Evolutionary conservation across 2,888 invertebrate species (phyloP).

Genomic region (Apeira syringaria): DNA sequence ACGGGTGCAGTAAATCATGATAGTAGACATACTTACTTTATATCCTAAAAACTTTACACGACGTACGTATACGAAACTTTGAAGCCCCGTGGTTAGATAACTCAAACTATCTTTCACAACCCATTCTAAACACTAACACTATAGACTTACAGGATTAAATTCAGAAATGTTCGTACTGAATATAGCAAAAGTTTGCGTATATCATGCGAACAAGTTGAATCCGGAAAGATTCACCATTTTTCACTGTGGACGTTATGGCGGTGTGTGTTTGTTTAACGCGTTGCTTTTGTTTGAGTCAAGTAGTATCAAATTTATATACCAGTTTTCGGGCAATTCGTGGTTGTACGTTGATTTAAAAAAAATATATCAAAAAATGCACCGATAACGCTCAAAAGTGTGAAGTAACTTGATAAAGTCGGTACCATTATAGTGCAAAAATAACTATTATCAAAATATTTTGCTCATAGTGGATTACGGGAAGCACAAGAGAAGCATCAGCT

Average conservation of each 20-base stretch:
- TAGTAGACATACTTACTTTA: slow-evolving; percentile 2
- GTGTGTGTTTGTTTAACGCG: slow-evolving; percentile 2
- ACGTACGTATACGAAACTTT: neutral
- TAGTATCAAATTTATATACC: too few species aligned
- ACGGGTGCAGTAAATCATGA: neutral
- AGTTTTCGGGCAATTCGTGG: too few species aligned
- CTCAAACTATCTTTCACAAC: neutral
- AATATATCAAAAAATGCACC: too few species aligned
- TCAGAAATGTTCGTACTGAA: neutral
- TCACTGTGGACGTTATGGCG: slow-evolving; percentile 11
- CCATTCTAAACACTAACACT: neutral
- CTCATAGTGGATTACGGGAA: too few species aligned
- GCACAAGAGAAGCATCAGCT: too few species aligned
- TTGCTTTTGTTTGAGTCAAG: too few species aligned
- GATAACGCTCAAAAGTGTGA: too few species aligned
- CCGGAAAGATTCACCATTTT: slow-evolving; percentile 21
- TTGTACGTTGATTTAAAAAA: too few species aligned
- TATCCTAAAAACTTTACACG: neutral
- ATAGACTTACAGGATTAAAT: slow-evolving; percentile 8
- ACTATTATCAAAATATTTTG: too few species aligned
- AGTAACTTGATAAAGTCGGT: too few species aligned
- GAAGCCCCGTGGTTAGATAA: neutral
- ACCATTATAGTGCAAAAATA: too few species aligned
- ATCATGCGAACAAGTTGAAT: slow-evolving; percentile 11
- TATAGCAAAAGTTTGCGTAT: slow-evolving; percentile 11